Percentiles rank a stretch among this genome's conserved stretches.
Conservation (phyloP, 64 coral and sea anemone genomes). For the Acropora tenuis region DNA sequence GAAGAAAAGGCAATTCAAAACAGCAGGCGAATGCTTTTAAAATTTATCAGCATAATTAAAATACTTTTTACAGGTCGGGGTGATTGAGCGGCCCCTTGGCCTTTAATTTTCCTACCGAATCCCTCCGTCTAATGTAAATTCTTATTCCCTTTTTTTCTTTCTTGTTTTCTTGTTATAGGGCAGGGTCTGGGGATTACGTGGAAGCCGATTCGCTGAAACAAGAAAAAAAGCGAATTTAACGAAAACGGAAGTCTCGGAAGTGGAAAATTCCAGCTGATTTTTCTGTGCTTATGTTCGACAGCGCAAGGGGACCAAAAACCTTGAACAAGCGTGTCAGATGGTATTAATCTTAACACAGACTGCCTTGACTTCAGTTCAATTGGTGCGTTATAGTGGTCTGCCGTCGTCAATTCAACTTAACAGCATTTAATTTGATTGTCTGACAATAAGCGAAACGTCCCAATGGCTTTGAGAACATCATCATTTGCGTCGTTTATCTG, state of each 20-base stretch:
- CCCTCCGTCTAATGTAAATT: not conserved
- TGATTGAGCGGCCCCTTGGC: not conserved
- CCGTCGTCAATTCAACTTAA: not conserved
- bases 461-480: slow-evolving; percentile 14
- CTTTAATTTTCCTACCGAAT: not conserved
- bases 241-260: not conserved
- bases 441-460: not conserved
- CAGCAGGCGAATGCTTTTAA: not conserved
- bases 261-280: not conserved
- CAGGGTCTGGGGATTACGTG: not conserved
- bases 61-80: slow-evolving; percentile 5
- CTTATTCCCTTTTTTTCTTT: not conserved
- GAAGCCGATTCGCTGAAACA: not conserved
- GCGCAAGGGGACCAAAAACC: no score
- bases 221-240: not conserved
- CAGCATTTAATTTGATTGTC: slow-evolving; percentile 1
- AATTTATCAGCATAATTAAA: slow-evolving; percentile 36
- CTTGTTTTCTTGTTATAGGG: slow-evolving; percentile 1
- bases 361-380: not conserved
- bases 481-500: not conserved
- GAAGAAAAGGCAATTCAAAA: not conserved
- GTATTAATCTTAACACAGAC: not conserved
- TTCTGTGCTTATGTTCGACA: not conserved
- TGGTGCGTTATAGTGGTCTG: not conserved
- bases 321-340: no score